phyloP scores from a whole-genome alignment of 2,797 vertebrate genomes.

The Alfaro cultratus region DNA sequence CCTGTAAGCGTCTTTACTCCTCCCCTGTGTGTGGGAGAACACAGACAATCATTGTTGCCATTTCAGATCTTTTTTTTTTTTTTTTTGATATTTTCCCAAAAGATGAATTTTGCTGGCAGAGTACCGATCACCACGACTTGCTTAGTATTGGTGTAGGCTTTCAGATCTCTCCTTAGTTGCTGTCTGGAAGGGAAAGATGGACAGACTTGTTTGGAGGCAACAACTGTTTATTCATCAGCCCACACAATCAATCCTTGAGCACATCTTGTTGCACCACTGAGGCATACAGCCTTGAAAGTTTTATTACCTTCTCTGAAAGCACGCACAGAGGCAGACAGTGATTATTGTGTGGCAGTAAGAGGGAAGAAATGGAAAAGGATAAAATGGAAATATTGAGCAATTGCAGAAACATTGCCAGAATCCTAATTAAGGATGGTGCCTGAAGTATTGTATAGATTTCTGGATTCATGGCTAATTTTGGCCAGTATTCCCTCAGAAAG shows the following conservation, averaged over 20 bases:
- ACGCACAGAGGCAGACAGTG: slow-evolving; percentile 41
- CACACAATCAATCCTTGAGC: slow-evolving; percentile 63
- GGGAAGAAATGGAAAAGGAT: slow-evolving; percentile 30
- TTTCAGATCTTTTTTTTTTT: slow-evolving; percentile 41
- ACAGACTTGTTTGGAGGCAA: slow-evolving; percentile 53
- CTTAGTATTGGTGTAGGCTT: slow-evolving; percentile 44
- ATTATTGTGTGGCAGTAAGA: slow-evolving; percentile 36
- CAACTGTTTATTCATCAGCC: slow-evolving; percentile 68
- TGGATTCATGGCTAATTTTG: slow-evolving; percentile 51
- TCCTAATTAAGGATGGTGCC: slow-evolving; percentile 27
- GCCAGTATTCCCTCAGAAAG: slow-evolving; percentile 31
- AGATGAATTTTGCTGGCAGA: slow-evolving; percentile 45
- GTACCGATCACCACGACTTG: slow-evolving; percentile 35
- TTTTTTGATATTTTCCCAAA: slow-evolving; percentile 51
- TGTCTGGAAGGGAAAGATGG: slow-evolving; percentile 48
- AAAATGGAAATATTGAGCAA: slow-evolving; percentile 57
- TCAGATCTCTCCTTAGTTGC: slow-evolving; percentile 51
- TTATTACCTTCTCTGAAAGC: slow-evolving; percentile 62
- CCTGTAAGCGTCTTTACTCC: slow-evolving; percentile 49
- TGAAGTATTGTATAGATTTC: slow-evolving; percentile 45
- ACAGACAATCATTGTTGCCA: slow-evolving; percentile 61
- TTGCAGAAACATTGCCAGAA: slow-evolving; percentile 31
- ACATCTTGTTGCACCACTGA: slow-evolving; percentile 54
- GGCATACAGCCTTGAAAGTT: slow-evolving; percentile 51
- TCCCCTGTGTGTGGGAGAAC: slow-evolving; percentile 57